phyloP scores from a whole-genome alignment of 1,140 invertebrate genomes.

The Sminthurides bifidus region DNA sequence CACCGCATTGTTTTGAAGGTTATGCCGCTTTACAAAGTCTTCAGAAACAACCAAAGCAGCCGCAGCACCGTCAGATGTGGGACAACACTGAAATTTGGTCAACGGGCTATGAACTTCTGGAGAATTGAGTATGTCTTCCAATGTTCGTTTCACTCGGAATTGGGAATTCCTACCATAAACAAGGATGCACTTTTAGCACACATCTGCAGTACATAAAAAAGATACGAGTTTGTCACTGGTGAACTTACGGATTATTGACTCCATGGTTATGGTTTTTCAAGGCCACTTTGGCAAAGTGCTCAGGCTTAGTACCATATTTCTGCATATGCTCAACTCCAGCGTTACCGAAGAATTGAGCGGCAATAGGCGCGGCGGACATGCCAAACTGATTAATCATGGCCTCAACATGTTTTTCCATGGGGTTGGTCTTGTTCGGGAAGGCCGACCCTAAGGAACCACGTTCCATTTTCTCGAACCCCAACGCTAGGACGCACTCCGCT shows the following conservation, averaged over 20 bases:
- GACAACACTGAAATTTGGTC: slow-evolving; percentile 92
- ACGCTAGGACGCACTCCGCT: slow-evolving; percentile 73
- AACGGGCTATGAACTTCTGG: slow-evolving; percentile 74
- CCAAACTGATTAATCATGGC: slow-evolving; percentile 71
- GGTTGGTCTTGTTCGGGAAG: slow-evolving; percentile 80
- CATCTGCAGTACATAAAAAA: too few species aligned
- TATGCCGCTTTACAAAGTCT: slow-evolving; percentile 71
- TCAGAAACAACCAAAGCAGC: slow-evolving; percentile 83
- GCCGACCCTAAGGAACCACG: slow-evolving; percentile 66
- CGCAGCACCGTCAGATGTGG: slow-evolving; percentile 90
- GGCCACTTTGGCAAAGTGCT: slow-evolving; percentile 95
- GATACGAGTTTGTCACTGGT: neutral
- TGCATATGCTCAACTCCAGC: slow-evolving; percentile 94
- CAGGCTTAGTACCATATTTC: slow-evolving; percentile 83
- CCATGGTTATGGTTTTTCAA: slow-evolving; percentile 97
- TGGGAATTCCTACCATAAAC: slow-evolving; percentile 59
- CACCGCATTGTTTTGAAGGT: slow-evolving; percentile 71
- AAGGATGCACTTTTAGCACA: neutral
- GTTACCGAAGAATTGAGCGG: slow-evolving; percentile 94
- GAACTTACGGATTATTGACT: slow-evolving; percentile 76
- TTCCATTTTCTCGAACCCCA: slow-evolving; percentile 99
- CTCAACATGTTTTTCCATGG: slow-evolving; percentile 83
- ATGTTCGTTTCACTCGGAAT: slow-evolving; percentile 73
- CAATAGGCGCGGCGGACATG: slow-evolving; percentile 64
- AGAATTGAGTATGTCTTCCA: slow-evolving; percentile 79